Conservation (phyloP, 64 coral and sea anemone genomes). For the Cladopsammia gracilis region DNA sequence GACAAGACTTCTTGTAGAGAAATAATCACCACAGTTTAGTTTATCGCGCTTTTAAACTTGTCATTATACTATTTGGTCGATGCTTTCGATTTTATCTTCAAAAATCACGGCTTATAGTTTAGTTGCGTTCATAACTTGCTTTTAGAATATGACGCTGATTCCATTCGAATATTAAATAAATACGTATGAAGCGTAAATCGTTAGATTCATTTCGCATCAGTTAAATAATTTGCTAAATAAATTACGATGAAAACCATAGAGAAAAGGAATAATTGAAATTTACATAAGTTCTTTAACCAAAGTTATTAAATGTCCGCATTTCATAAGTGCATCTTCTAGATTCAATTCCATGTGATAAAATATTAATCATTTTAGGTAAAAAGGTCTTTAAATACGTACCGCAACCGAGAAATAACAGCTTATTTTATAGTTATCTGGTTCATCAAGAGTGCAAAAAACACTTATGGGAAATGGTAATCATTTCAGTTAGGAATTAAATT, state of each 20-base stretch:
- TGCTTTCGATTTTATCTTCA: not conserved
- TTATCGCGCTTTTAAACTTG: not conserved
- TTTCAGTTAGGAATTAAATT: not conserved
- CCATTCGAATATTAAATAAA: not conserved
- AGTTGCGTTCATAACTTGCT: not conserved
- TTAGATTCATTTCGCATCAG: slow-evolving; percentile 18
- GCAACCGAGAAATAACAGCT: not conserved
- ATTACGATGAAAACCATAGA: slow-evolving; percentile 1
- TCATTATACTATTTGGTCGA: not conserved
- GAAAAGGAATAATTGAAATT: slow-evolving; percentile 18
- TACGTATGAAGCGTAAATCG: not conserved
- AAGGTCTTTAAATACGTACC: not conserved
- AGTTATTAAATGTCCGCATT: slow-evolving; percentile 43
- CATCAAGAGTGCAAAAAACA: not conserved
- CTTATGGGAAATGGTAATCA: not conserved
- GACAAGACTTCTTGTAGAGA: not conserved
- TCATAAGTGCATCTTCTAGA: slow-evolving; percentile 27
- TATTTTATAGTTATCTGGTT: slow-evolving; percentile 18
- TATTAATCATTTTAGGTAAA: slow-evolving; percentile 12
- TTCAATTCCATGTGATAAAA: slow-evolving; percentile 14
- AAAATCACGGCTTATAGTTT: slow-evolving; percentile 1
- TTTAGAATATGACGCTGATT: not conserved
- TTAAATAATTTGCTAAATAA: slow-evolving; percentile 38
- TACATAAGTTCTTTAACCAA: slow-evolving; percentile 40
- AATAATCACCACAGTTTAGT: not conserved